A percentile compares a stretch with the other conserved stretches of the same genome.
phyloP scores from a whole-genome alignment of 2,888 invertebrate species.

The Epistrophella euchroma region DNA sequence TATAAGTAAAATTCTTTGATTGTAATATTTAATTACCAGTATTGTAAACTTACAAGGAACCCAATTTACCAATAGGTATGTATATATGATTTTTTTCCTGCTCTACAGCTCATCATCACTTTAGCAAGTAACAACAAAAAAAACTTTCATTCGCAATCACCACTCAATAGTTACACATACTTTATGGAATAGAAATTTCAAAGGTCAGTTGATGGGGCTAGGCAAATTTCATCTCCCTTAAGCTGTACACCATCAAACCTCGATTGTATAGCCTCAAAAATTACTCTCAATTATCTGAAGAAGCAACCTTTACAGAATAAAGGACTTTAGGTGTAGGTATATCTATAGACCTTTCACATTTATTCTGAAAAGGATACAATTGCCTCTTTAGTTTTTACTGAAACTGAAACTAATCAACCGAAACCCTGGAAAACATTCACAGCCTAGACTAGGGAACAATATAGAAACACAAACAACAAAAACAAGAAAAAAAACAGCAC shows the following conservation, averaged over 20 bases:
- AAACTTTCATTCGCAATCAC: neutral
- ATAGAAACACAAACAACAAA: neutral
- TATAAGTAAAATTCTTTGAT: too few species aligned
- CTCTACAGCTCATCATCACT: neutral
- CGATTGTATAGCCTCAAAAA: conserved; percentile 33
- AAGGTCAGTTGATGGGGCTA: conserved; percentile 28
- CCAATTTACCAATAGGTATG: too few species aligned
- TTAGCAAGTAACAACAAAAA: neutral
- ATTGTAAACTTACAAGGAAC: too few species aligned
- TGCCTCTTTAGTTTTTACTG: conserved; percentile 62
- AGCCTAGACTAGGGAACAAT: conserved; percentile 38
- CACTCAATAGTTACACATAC: conserved; percentile 6
- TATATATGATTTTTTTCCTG: too few species aligned
- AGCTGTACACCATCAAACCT: conserved; percentile 42
- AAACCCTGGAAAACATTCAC: conserved; percentile 69
- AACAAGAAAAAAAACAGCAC: conserved; percentile 2
- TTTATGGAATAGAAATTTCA: conserved; percentile 5
- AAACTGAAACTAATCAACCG: conserved; percentile 71
- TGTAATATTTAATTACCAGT: too few species aligned
- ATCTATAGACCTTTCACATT: conserved; percentile 38
- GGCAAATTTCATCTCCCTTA: conserved; percentile 22
- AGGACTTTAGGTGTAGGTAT: neutral
- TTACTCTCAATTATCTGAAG: conserved; percentile 53
- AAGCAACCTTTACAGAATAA: conserved; percentile 9
- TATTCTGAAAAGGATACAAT: conserved; percentile 25